phyloP scores from a whole-genome alignment of 2,888 invertebrate species.

The Chaetogeoica ovagalla region DNA sequence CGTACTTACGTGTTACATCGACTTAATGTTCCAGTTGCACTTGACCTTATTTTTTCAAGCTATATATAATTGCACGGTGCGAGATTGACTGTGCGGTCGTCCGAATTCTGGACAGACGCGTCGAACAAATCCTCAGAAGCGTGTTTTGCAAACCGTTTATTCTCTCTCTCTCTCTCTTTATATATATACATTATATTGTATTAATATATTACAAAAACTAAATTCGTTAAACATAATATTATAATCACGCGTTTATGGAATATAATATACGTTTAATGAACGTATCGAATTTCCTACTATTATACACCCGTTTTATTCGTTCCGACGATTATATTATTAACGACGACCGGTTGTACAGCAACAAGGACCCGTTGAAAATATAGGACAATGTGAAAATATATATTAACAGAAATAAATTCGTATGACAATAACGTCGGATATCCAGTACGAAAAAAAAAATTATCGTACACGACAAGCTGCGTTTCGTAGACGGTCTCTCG shows the following conservation, averaged over 20 bases:
- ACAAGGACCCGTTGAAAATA: conserved; percentile 5
- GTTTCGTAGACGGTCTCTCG: too few relatives aligned
- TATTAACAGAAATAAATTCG: too few relatives aligned
- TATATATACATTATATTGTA: neutral
- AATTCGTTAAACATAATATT: neutral
- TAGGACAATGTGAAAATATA: neutral
- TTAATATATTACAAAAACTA: neutral
- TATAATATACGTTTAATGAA: neutral
- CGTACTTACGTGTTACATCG: neutral
- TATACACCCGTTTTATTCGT: neutral
- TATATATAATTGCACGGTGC: neutral
- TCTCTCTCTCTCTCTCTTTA: neutral
- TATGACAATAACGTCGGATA: too few relatives aligned
- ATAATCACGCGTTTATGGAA: neutral
- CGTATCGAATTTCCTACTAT: conserved; percentile 7
- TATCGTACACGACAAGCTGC: too few relatives aligned
- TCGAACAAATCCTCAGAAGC: conserved; percentile 17
- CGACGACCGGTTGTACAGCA: neutral
- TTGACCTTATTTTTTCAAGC: conserved; percentile 31
- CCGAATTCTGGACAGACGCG: neutral
- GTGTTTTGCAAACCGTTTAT: neutral
- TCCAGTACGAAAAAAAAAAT: too few relatives aligned
- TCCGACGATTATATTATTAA: neutral
- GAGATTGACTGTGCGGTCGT: neutral
- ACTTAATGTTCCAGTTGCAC: conserved; percentile 33